Base-by-base conservation (phyloP, 1,140 invertebrate genomes). In the Sitobion miscanthi region DNA sequence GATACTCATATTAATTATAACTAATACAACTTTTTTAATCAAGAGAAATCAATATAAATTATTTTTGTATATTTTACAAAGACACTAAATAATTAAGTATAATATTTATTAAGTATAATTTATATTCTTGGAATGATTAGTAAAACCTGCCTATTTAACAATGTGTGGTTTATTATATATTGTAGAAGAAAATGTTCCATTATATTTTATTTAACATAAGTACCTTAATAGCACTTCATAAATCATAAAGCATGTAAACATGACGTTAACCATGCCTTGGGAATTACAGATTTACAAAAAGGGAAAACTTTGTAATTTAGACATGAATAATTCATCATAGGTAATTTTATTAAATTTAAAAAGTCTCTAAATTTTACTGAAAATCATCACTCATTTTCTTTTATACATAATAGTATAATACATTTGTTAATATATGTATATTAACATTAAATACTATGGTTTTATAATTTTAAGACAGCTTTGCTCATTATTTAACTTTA, bases 121-220 rank as follows among this genome's bases (percentile, higher is more conserved):
- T 2, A 3, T 42, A 42, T n/a, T 17, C n/a, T n/a, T 35, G n/a
- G 5, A 77, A n/a, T 77, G 62, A 77, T n/a, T 77, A 17, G 5
- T 35, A 77, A 77, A 77, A 35, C 11, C 62, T 20, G n/a, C n/a
- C 30, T n/a, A 17, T 30, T 77, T n/a, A n/a, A 77, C 4, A 17
- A 77, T 17, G 30, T 77, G 30, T 77, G n/a, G 30, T 6, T n/a
- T 77, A n/a, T 77, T n/a, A 69, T 69, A 77, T 77, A 35, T 77
- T n/a, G 30, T 20, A 77, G 30, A 17, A n/a, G 62, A n/a, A 77
- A 77, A 77, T 77, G 9, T 77, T 77, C 30, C 17, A 17, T 77
- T n/a, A n/a, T 77, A n/a, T 77, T n/a, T 77, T 77, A 77, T n/a
- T 77, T 77, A 77, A 77, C n/a, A n/a, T 77, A 42, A 42, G 42